Base-by-base conservation (phyloP, 1,140 invertebrate species). In the Sarcophaga bullata region DNA sequence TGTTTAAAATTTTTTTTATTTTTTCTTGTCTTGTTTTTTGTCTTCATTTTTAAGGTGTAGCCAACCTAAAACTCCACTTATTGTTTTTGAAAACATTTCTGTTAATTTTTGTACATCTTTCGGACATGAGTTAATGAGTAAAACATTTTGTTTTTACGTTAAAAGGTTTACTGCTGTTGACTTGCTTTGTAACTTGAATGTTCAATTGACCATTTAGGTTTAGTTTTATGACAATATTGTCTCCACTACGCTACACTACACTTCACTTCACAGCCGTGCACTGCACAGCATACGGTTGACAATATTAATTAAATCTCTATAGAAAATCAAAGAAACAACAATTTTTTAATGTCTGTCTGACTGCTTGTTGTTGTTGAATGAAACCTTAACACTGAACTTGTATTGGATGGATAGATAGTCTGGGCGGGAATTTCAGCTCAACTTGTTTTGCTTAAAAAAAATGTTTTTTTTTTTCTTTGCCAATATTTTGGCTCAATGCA, bases 231-330 rank as follows among this genome's bases (percentile, higher is more conserved):
- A 68, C 10, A 8, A n/a, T 37, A 37, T 37, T 68, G 62, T 19
- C 62, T 68, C 17, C 25, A 15, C 54, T 58, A n/a, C 54, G 15
- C 9, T 9, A 0, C 50, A 37, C 25, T 37, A 4, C 25, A 37
- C 25, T 37, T 1, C 25, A 37, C 25, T 37, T 2, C 25, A 37
- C 25, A 37, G 25, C 4, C 4, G 25, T n/a, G n/a, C n/a, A n/a
- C n/a, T n/a, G n/a, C n/a, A n/a, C n/a, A n/a, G 49, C 6, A 6
- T 50, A 50, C 11, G 17, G 62, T 68, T 68, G 62, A 68, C 62
- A 68, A 25, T 68, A 19, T 68, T 68, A 68, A 68, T 68, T 68
- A 68, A 68, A 68, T 68, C 25, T 37, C 25, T 37, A 37, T 37
- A 37, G 25, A 37, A 37, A 37, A 37, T 37, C 25, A 37, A 37